A percentile compares a stretch with the other conserved stretches of the same genome.
These are phyloP conservation scores for Hemistola chrysoprasaria DNA, from an alignment of 2,888 invertebrate species.

Conservation along the genomic window DNA sequence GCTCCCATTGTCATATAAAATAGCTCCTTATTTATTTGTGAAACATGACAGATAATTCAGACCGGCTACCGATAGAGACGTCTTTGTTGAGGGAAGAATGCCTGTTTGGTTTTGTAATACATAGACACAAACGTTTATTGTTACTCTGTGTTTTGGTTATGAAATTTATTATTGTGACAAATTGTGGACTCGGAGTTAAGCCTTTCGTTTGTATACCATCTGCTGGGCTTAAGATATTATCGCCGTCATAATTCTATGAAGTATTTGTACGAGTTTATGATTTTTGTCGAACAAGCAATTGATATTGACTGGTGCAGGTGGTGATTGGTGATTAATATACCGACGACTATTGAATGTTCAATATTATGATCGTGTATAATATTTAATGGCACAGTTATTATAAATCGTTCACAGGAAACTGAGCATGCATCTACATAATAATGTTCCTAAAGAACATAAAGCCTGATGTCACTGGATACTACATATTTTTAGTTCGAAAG, in stretches of 20 bases:
- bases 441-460: conserved; percentile 7
- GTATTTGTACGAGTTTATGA: conserved; percentile 33
- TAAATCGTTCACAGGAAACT: conserved; percentile 5
- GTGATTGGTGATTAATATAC: conserved; percentile 14
- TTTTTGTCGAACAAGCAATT: conserved; percentile 38
- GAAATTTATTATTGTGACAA: conserved; percentile 76
- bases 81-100: conserved; percentile 67
- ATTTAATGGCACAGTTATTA: too few relatives aligned
- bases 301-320: conserved; percentile 19
- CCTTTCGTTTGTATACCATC: conserved; percentile 63
- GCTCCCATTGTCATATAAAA: conserved; percentile 71
- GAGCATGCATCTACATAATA: conserved; percentile 9
- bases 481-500: conserved; percentile 17
- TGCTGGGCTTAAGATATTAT: conserved; percentile 47
- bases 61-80: conserved; percentile 73
- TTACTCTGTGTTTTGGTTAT: conserved; percentile 72
- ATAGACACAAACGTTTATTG: conserved; percentile 61
- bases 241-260: conserved; percentile 48
- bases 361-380: too few relatives aligned
- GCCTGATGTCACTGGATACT: conserved; percentile 16
- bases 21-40: conserved; percentile 75
- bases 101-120: conserved; percentile 66
- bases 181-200: conserved; percentile 68
- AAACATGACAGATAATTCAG: conserved; percentile 74
- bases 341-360: conserved; percentile 2